Percentiles rank a stretch among this genome's conserved stretches.
Evolutionary conservation across 2,113 vertebrate species (phyloP).

Genomic region (Atlantisia rogersi): DNA sequence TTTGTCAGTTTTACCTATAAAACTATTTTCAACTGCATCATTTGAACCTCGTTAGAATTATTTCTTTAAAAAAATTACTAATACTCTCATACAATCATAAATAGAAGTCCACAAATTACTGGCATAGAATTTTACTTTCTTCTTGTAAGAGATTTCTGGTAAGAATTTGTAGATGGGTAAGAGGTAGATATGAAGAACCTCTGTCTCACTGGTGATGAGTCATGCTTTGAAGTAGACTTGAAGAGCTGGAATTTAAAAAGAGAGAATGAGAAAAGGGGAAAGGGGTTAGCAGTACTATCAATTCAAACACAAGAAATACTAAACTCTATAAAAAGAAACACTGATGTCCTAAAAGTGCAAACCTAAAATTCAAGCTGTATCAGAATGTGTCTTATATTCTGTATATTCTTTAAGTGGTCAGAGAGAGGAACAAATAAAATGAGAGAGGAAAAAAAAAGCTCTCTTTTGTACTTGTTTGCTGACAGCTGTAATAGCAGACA

Average conservation of each 20-base stretch:
- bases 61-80: background rate
- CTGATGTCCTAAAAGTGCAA: background rate
- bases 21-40: background rate
- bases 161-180: background rate
- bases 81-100: background rate
- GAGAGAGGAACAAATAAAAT: background rate
- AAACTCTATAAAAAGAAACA: background rate
- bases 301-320: slow-evolving; percentile 10
- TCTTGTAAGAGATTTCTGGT: background rate
- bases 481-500: background rate
- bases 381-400: background rate
- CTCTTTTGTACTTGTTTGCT: background rate
- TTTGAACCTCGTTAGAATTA: background rate
- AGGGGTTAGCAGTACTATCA: background rate
- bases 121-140: background rate
- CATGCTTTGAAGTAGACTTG: background rate
- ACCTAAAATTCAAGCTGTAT: background rate
- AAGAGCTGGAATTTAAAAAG: background rate
- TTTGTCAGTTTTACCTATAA: background rate
- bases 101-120: background rate
- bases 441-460: background rate
- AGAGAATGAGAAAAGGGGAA: background rate
- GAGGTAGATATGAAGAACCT: background rate
- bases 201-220: background rate
- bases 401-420: background rate